Evolutionary conservation across 2,113 vertebrate genomes (phyloP).

Genomic region (Haliaeetus leucogaster): DNA sequence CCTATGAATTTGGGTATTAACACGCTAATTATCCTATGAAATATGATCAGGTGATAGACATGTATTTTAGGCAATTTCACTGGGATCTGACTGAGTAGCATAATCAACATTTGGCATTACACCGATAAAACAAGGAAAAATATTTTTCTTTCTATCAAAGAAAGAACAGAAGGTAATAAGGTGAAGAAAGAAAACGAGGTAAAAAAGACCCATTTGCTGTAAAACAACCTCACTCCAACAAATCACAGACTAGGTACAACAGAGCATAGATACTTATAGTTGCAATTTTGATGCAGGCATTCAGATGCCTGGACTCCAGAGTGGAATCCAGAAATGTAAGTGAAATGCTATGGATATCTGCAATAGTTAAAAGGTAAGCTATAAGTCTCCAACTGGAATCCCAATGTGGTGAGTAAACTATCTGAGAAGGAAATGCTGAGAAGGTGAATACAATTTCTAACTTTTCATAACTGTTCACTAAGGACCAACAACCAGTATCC

Average conservation of each 20-base stretch:
- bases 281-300: background rate
- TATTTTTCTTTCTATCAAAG: background rate
- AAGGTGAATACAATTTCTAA: background rate
- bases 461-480: background rate
- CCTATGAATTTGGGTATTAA: background rate
- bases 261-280: background rate
- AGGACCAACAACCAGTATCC: background rate
- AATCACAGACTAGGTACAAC: background rate
- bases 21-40: background rate
- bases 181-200: background rate
- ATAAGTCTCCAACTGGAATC: background rate
- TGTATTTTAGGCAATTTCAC: background rate
- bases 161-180: background rate
- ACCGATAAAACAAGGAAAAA: background rate
- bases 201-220: background rate
- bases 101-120: background rate
- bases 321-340: background rate
- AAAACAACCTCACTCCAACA: background rate
- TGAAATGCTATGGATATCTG: background rate
- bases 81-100: background rate
- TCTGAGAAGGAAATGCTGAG: background rate
- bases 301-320: background rate
- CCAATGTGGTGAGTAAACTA: background rate
- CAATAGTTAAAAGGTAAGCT: background rate
- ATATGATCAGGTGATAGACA: background rate